Percentiles rank a stretch among this genome's conserved stretches.
Evolutionary conservation across 1,140 invertebrate species (phyloP).

Genomic region (Neelides sp.): DNA sequence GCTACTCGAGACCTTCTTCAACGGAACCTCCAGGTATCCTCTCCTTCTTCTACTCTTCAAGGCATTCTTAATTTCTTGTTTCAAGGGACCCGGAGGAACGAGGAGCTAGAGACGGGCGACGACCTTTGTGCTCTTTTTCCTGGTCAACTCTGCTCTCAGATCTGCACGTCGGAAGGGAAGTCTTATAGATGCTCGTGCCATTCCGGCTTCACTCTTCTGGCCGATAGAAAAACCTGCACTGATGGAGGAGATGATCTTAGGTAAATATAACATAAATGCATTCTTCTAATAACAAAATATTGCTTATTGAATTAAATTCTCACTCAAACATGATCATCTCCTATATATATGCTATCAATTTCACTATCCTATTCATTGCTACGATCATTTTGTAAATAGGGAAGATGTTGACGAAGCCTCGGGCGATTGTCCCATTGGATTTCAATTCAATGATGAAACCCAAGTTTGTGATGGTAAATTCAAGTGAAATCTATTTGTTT

Average conservation of each 20-base stretch:
- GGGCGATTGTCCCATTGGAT: constrained; percentile 47
- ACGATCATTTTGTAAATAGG: no score
- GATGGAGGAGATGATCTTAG: no score
- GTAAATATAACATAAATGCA: no score
- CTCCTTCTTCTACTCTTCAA: background rate
- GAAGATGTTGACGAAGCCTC: background rate
- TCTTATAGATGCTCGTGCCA: constrained; percentile 62
- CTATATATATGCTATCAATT: no score
- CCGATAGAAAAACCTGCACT: constrained; percentile 54
- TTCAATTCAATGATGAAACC: constrained; percentile 44
- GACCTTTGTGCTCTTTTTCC: constrained; percentile 51
- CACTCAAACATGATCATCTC: no score
- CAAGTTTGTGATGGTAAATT: constrained; percentile 54
- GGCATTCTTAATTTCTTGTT: background rate
- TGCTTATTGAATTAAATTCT: no score
- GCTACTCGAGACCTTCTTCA: background rate
- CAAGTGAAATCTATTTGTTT: constrained; percentile 15
- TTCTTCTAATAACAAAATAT: no score
- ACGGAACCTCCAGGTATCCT: no score
- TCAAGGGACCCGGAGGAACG: background rate
- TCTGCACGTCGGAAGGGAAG: constrained; percentile 50
- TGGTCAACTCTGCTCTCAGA: constrained; percentile 56
- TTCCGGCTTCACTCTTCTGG: constrained; percentile 52
- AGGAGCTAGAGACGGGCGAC: constrained; percentile 20
- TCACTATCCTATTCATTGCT: background rate